phyloP scores from a whole-genome alignment of 2,113 vertebrate species.

The Agapornis roseicollis region DNA sequence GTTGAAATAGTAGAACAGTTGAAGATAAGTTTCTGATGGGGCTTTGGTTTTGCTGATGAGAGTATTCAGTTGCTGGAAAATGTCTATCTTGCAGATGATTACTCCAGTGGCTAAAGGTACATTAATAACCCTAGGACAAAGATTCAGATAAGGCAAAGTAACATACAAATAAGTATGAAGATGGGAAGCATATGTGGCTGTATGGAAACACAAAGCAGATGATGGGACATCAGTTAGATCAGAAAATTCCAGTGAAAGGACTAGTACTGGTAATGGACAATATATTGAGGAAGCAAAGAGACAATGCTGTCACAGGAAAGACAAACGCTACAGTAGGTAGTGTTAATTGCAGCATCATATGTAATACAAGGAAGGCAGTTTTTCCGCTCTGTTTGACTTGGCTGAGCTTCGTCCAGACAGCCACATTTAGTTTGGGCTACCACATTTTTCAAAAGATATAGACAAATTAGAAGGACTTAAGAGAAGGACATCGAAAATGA shows the following conservation, averaged over 20 bases:
- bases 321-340: background rate
- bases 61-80: background rate
- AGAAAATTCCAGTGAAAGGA: background rate
- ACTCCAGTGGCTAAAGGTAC: background rate
- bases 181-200: background rate
- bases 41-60: background rate
- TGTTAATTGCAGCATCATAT: background rate
- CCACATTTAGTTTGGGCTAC: background rate
- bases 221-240: background rate
- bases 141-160: background rate
- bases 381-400: constrained; percentile 1
- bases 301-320: background rate
- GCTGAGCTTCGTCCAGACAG: background rate
- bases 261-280: background rate
- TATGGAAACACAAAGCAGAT: constrained; percentile 27
- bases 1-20: background rate
- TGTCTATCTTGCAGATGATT: background rate
- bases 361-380: background rate
- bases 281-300: background rate
- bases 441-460: constrained; percentile 39
- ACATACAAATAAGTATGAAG: background rate
- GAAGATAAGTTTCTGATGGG: background rate
- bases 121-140: background rate
- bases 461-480: constrained; percentile 39
- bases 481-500: constrained; percentile 32